Evolutionary conservation across 2,113 vertebrate genomes (phyloP), one percentile per base, ranked within the genome.

Genomic region (Triplophysa dalaica): DNA sequence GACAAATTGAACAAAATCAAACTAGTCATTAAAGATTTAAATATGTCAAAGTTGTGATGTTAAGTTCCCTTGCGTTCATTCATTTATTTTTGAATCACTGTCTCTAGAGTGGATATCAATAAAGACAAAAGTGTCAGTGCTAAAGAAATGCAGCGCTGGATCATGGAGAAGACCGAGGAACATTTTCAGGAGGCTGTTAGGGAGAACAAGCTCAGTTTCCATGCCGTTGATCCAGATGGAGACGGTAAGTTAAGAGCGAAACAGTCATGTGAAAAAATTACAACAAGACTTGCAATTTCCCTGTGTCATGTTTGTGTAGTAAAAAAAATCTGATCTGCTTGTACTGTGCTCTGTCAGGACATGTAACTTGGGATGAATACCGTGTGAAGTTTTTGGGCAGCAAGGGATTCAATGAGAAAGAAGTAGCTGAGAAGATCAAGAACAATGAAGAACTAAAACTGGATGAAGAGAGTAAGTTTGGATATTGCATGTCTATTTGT

Each of bases 121-220:
- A 89, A 90, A 0, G 96, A 98, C 83, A 85, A 87, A 33, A 95
- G 91, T 61, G 93, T 98, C 69, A 94, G 96, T 0, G 95, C 97
- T 0, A 95, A 95, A 79, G 97, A 98, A 81, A 95, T 98, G 95
- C 97, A 98, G 87, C 93, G 89, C 38, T 98, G 97, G 97, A 98
- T 98, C 81, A 96, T 97, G 95, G 93, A 95, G 87, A 98, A 98
- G 87, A 98, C 97, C 0, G 94, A 96, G 4, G 97, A 98, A 83
- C 97, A 98, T 78, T 97, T 97, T 67, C 94, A 96, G 87, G 95
- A 99, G 84, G 97, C 98, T 0, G 90, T 95, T 33, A 83, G 87
- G 10, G 98, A 99, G 85, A 99, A 97, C 86, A 97, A 94, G 82
- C 91, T 94, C 58, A 96, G 96, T 74, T 99, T 99, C 87, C 86